Percentiles rank a stretch among this genome's conserved stretches.
Conservation (phyloP, 2,113 vertebrate species). For the Sula dactylatra region DNA sequence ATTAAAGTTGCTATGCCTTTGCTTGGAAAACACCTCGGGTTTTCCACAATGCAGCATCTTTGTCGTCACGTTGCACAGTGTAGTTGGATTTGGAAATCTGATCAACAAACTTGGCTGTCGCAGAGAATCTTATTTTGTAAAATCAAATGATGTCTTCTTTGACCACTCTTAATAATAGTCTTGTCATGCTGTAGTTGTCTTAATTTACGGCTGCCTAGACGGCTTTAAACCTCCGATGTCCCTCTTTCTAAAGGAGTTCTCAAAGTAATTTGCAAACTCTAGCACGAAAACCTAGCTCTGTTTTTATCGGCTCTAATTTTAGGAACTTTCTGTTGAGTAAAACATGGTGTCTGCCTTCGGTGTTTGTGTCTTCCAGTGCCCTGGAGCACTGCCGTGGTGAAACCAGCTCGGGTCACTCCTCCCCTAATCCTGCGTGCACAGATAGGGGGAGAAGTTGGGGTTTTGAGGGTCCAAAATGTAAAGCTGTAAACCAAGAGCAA, state of each 20-base stretch:
- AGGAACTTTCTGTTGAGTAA: background rate
- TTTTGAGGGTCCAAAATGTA: background rate
- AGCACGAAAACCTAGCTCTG: background rate
- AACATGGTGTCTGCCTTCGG: background rate
- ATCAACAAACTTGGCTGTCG: background rate
- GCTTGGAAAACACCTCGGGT: background rate
- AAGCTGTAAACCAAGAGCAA: background rate
- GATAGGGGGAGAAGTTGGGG: background rate
- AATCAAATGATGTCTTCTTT: background rate
- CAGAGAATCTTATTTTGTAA: background rate
- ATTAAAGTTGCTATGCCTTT: background rate
- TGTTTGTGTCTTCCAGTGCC: background rate
- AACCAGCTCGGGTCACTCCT: background rate
- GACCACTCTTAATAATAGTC: background rate
- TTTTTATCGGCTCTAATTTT: background rate
- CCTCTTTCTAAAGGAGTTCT: background rate
- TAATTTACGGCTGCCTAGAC: background rate
- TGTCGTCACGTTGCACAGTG: background rate
- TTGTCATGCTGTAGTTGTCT: background rate
- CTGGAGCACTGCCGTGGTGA: background rate
- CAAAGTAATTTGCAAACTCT: background rate
- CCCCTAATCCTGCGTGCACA: background rate
- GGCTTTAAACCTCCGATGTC: background rate
- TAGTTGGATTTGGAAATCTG: background rate
- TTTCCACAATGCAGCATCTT: background rate